Base-by-base conservation (phyloP, 92 coral and sea anemone species). In the Paramuricea clavata region DNA sequence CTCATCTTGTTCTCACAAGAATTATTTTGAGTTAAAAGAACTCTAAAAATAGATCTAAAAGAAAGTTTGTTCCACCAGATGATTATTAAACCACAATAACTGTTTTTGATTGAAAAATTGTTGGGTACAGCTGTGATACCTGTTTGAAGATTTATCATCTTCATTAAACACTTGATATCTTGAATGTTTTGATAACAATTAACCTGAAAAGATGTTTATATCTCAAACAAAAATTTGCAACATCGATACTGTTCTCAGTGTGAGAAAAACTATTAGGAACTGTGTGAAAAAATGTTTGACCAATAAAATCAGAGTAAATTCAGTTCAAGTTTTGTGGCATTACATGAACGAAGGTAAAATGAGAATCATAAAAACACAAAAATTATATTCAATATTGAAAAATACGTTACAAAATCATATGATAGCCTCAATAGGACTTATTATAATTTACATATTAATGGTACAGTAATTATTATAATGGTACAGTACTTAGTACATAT, bases 1-100 rank as follows among this genome's bases (percentile, higher is more conserved):
- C 30, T 43, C 32, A 23, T 26, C 25, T 26, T 16, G 19, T n/a
- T n/a, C 5, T 73, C 31, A 41, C 57, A 41, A 13, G 56, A 52
- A 36, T 52, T 25, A 21, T 43, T 31, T 25, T 28, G 11, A 52
- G 25, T n/a, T 22, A n/a, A 74, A 3, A 43, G 54, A 22, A 74
- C 80, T 74, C 80, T 27, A 74, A 42, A 74, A 74, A 74, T 43
- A 59, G 80, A n/a, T 30, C 21, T 25, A 72, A 72, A 21, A 72
- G 27, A 39, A 49, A 25, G 78, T 72, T 16, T 39, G 78, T 41
- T 15, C 36, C 80, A 36, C 21, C 68, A 25, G 31, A 60, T 60
- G 31, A 47, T 60, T 60, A 0, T n/a, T 60, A 60, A 15, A 2
- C 68, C 68, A 60, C 68, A 60, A 6, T 31, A 60, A 2, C 21